Evolutionary conservation across 2,888 invertebrate species (phyloP), one percentile per base, ranked within the genome.

Genomic region (Argyra leucocephala): DNA sequence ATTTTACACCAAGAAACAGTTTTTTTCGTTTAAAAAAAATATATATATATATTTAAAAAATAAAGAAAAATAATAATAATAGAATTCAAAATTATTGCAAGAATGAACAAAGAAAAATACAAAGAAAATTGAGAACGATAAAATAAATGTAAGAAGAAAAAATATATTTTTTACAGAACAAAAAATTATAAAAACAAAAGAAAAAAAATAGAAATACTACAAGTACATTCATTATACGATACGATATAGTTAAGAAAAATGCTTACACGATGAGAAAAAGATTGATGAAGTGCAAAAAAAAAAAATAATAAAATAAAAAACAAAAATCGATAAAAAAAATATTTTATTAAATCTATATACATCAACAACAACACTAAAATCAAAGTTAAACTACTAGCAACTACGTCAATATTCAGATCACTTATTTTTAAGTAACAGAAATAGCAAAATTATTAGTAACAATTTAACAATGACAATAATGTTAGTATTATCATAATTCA

Each of bases 241-340:
- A 31, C 10, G 31, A 31, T 10, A 10, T 31, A 31, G 31, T 31
- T 31, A 10, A 18, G 48, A 48, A 48, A 48, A 48, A 48, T 48
- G 48, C 48, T 48, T 48, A 48, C 48, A 48, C 48, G 48, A 48
- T 48, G 15, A 48, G 48, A 48, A 48, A 18, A 48, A 48, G 48
- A 48, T 48, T 48, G 48, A 48, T 48, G 48, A 48, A 48, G 48
- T 48, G 48, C 31, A 31, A 48, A 48, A 37, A 37, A 48, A 48
- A 18, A n/a, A n/a, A n/a, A n/a, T n/a, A n/a, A n/a, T n/a, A n/a
- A n/a, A n/a, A n/a, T n/a, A n/a, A n/a, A n/a, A n/a, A n/a, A n/a
- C n/a, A 48, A 48, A 48, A 48, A 48, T 48, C 48, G 48, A 48
- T 48, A 48, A 48, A 48, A 48, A 48, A 48, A 48, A 48, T 48